Base-by-base conservation (phyloP, 2,113 vertebrate genomes). In the Corythornis vintsioides region DNA sequence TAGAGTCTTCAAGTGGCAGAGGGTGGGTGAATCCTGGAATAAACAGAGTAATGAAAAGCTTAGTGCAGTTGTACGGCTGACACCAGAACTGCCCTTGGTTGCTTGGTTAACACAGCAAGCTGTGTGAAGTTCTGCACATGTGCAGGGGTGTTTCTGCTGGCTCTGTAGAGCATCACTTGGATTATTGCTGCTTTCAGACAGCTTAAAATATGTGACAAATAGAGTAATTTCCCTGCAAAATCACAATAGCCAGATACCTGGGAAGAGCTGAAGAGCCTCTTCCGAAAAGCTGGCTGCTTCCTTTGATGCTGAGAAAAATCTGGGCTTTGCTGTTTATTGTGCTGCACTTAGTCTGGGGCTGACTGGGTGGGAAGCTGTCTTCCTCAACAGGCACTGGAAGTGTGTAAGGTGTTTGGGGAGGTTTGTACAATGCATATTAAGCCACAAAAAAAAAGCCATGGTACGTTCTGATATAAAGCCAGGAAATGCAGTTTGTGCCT, bases 41-140 rank as follows among this genome's bases (percentile, higher is more conserved):
- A 61, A 90, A 48, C 33, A 20, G n/a, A 21, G n/a, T 47, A 15
- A 1, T 18, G 50, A 11, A 40, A 83, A 31, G 66, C 20, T 22
- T 9, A 6, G 15, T 24, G 65, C 43, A 2, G 33, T 60, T 38
- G 33, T 31, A 9, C 31, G 12, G 1, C 18, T 64, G 38, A 26
- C 40, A 35, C 38, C 25, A 76, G 31, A 50, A 33, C 9, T 50
- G 35, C 19, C n/a, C 43, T 52, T 6, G 5, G 3, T 18, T 42
- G 13, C 21, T 61, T 16, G n/a, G 31, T 43, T 55, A 8, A 22
- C 4, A 3, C 13, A 2, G 12, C 22, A 19, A n/a, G 28, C 63
- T 56, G 42, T 16, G 79, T 3, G 1, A 48, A 53, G 45, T 18
- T n/a, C 35, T 11, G 4, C 26, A 22, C 3, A 0, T 0, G 3